Base-by-base conservation (phyloP, 2,113 vertebrate species). In the Garra rufa region DNA sequence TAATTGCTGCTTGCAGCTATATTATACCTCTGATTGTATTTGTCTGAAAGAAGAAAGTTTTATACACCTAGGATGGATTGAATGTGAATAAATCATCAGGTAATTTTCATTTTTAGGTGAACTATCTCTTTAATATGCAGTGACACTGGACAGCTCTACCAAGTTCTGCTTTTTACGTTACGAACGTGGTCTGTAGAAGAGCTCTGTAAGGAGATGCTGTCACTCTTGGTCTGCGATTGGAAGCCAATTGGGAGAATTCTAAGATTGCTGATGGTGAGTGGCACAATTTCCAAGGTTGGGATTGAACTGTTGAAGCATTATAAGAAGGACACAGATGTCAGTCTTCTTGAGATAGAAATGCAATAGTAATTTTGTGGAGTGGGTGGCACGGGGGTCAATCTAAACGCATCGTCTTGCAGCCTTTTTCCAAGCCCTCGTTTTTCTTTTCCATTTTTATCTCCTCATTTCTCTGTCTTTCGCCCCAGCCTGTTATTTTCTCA, bases 401-500 rank as follows among this genome's bases (percentile, higher is more conserved):
- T 48, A 61, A 59, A 61, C 9, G n/a, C 76, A 41, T 28, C 13
- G 14, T 38, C 73, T 24, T 14, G 34, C 13, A 43, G 28, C 55
- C n/a, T 28, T 15, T 75, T 69, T 24, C 38, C 24, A 57, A 19
- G 26, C 52, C 67, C 55, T 28, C 10, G 9, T 69, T 52, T 57
- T 21, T 52, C 30, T 59, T 9, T 44, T 77, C 52, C 44, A 48
- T 55, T 71, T 87, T 34, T 79, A 9, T 73, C 38, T 41, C 69
- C 52, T 26, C 28, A 43, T 21, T 70, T 71, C 71, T 71, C 63
- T 38, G 30, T 69, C 61, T 76, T 82, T 55, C 4, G 17, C 28
- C 44, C 82, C 67, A 82, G 55, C 79, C 77, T 75, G 48, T 76
- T 92, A 92, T 91, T 92, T 90, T 87, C 84, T 89, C 90, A 87